These are phyloP conservation scores for Chrysotoxum bicinctum DNA, from an alignment of 2,888 invertebrate species.

Conservation along the genomic window DNA sequence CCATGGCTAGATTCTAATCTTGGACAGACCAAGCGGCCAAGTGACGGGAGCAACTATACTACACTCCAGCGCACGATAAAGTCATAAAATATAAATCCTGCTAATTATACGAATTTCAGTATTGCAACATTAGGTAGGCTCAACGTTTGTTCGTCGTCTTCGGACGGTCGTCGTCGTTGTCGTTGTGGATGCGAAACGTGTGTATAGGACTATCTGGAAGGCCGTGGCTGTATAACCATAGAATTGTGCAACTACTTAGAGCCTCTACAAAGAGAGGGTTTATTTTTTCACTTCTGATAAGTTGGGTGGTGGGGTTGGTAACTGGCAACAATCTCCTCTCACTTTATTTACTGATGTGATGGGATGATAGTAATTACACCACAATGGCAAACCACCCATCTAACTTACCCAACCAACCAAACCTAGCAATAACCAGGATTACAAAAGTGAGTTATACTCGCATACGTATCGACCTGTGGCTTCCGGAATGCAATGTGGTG, in stretches of 20 bases:
- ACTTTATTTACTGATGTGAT: conserved; percentile 56
- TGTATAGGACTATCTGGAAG: not conserved
- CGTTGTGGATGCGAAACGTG: conserved; percentile 11
- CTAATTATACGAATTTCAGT: conserved; percentile 72
- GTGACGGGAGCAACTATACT: conserved; percentile 45
- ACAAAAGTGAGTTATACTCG: conserved; percentile 31
- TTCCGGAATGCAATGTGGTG: conserved; percentile 53
- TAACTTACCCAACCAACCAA: conserved; percentile 16
- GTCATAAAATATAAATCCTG: conserved; percentile 73
- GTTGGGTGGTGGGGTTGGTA: not conserved
- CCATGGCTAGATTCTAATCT: conserved; percentile 62
- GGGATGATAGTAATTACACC: conserved; percentile 62
- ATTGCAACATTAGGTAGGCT: conserved; percentile 33
- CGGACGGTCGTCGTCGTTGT: conserved; percentile 16
- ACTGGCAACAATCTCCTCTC: conserved; percentile 52
- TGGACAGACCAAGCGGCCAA: conserved; percentile 24
- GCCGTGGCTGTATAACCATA: conserved; percentile 27
- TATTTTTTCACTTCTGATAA: not conserved
- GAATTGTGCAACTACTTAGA: conserved; percentile 70
- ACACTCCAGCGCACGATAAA: conserved; percentile 62
- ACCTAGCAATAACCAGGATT: conserved; percentile 20
- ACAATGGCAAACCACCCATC: conserved; percentile 8
- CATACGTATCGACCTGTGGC: conserved; percentile 60
- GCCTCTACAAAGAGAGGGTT: conserved; percentile 48
- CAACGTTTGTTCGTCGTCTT: conserved; percentile 3